phyloP scores from a whole-genome alignment of 2,888 invertebrate genomes.

The Galerucella calmariensis region DNA sequence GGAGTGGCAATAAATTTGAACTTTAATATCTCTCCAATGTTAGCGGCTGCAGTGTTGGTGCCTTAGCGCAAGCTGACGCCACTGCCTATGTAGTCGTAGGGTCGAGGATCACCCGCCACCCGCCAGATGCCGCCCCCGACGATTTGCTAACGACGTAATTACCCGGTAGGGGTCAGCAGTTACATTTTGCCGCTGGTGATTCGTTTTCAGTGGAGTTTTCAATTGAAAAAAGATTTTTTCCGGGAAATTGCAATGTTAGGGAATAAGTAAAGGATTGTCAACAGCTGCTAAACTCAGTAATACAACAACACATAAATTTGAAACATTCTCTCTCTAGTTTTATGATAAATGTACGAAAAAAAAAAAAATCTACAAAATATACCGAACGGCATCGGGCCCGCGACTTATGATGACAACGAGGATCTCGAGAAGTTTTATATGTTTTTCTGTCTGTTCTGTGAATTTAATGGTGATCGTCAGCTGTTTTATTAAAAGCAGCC shows the following conservation, averaged over 20 bases:
- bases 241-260: not conserved
- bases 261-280: not conserved
- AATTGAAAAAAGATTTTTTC: not conserved
- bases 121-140: slow-evolving; percentile 60
- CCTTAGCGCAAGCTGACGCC: slow-evolving; percentile 66
- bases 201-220: not conserved
- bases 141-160: slow-evolving; percentile 63
- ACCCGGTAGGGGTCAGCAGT: slow-evolving; percentile 53
- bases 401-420: slow-evolving; percentile 16
- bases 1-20: slow-evolving; percentile 62
- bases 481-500: slow-evolving; percentile 42
- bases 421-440: slow-evolving; percentile 11
- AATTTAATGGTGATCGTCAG: slow-evolving; percentile 40
- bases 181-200: slow-evolving; percentile 26
- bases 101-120: slow-evolving; percentile 52
- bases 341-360: not conserved
- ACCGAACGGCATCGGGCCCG: not conserved
- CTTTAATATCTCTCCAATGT: slow-evolving; percentile 63
- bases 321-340: not conserved
- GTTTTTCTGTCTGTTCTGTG: slow-evolving; percentile 37
- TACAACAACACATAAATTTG: not conserved
- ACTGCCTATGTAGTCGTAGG: slow-evolving; percentile 58
- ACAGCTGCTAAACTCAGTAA: not conserved
- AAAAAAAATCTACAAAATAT: not conserved
- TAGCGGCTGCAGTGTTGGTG: slow-evolving; percentile 37